Evolutionary conservation across 2,113 vertebrate species (phyloP), one percentile per base, ranked within the genome.

Genomic region (Caranx ignobilis): DNA sequence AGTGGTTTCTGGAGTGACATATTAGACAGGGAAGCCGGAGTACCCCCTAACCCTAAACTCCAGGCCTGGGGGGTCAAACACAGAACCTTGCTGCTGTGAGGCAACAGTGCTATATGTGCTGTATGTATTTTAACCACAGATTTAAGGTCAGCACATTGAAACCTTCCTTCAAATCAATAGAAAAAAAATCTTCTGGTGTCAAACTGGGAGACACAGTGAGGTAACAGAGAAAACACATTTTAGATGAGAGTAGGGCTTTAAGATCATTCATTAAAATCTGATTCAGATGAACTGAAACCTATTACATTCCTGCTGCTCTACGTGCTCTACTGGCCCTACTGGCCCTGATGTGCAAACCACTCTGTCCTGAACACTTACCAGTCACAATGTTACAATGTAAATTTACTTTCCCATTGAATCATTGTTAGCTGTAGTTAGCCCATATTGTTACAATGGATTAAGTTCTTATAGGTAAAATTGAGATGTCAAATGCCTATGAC

Each of bases 311-410:
- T 63, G 37, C 43, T 13, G 6, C 50, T 8, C 26, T 26, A 26
- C 26, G 26, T 56, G n/a, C 18, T 70, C 35, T 62, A 54, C 43
- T 68, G 26, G 26, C 67, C 55, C 26, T 55, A 19, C 11, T 73
- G 34, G 2, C 37, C 7, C 32, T 59, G 5, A 39, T 52, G 21
- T 31, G 15, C 35, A 37, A 13, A 4, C 18, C 16, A 8, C 6
- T 57, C 52, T 70, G 9, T 19, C 18, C 3, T 59, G 13, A 61
- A 6, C 34, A 21, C 11, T 10, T 11, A 65, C 9, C 12, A 73
- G 21, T 66, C 34, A 52, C 12, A 79, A 19, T 8, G 21, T 3
- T 2, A n/a, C 50, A 39, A 8, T 39, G 39, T 74, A 0, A 48
- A 47, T 37, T 64, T 2, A 65, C 50, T 55, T 41, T 26, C 2